Conservation (phyloP, 1,140 invertebrate genomes). For the Drosophila serrata region DNA sequence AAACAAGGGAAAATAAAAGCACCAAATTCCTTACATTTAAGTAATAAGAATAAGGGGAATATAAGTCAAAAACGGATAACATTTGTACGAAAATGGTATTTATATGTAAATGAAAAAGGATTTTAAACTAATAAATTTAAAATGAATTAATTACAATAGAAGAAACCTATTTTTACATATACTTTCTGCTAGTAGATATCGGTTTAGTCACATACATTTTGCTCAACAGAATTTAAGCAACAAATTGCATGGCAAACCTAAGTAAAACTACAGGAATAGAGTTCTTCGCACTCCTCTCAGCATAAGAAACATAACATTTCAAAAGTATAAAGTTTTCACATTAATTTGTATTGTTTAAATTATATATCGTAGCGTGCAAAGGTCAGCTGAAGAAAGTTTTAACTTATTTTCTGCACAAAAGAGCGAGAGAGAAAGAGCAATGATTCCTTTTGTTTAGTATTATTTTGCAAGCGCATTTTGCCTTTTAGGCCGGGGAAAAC, state of each 20-base stretch:
- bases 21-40: too few species aligned
- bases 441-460: constrained; percentile 7
- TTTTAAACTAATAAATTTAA: too few species aligned
- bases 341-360: too few species aligned
- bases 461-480: not conserved
- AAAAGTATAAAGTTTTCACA: not conserved
- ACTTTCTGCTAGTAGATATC: not conserved
- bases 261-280: not conserved
- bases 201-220: too few species aligned
- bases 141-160: not conserved
- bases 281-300: not conserved
- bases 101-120: not conserved
- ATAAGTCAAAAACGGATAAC: not conserved
- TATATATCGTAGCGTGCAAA: constrained; percentile 46
- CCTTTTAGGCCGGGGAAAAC: constrained; percentile 21
- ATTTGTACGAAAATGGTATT: not conserved
- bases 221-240: not conserved
- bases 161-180: not conserved
- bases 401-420: constrained; percentile 9
- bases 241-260: not conserved
- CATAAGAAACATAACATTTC: too few species aligned
- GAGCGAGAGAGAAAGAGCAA: not conserved
- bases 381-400: constrained; percentile 73
- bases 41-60: not conserved
- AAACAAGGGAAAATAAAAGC: not conserved